These are phyloP conservation scores for Cheilosia pagana DNA, from an alignment of 2,888 invertebrate species.

Conservation along the genomic window DNA sequence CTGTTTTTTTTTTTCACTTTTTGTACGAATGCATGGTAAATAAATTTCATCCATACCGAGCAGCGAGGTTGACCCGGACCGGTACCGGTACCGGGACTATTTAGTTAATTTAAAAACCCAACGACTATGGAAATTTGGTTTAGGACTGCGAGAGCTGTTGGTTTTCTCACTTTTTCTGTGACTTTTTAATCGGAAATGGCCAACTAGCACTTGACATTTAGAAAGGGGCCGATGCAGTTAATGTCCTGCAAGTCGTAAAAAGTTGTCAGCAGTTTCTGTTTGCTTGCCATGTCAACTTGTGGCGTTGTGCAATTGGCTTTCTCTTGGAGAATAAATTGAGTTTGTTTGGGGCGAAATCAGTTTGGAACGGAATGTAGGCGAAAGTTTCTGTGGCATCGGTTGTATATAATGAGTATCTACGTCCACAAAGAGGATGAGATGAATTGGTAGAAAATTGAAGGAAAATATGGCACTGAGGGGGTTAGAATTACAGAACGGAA, in stretches of 20 bases:
- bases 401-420: too few relatives aligned
- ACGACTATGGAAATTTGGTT: background rate
- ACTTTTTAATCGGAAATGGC: constrained; percentile 48
- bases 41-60: background rate
- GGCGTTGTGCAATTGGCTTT: constrained; percentile 1
- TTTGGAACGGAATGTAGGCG: background rate
- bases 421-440: too few relatives aligned
- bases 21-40: constrained; percentile 8
- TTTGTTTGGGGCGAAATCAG: background rate
- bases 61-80: background rate
- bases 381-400: background rate
- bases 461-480: too few relatives aligned
- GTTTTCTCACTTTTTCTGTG: constrained; percentile 29
- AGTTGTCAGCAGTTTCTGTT: constrained; percentile 27
- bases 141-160: background rate
- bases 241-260: constrained; percentile 27
- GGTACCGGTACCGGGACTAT: background rate
- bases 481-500: too few relatives aligned
- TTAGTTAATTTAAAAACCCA: constrained; percentile 10
- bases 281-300: constrained; percentile 1
- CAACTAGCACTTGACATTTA: constrained; percentile 32
- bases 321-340: background rate
- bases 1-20: constrained; percentile 2
- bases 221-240: background rate
- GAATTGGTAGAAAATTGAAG: too few relatives aligned